A percentile compares a stretch with the other conserved stretches of the same genome.
Evolutionary conservation across 1,140 invertebrate genomes (phyloP).

Genomic region (Dreissena rostriformis): DNA sequence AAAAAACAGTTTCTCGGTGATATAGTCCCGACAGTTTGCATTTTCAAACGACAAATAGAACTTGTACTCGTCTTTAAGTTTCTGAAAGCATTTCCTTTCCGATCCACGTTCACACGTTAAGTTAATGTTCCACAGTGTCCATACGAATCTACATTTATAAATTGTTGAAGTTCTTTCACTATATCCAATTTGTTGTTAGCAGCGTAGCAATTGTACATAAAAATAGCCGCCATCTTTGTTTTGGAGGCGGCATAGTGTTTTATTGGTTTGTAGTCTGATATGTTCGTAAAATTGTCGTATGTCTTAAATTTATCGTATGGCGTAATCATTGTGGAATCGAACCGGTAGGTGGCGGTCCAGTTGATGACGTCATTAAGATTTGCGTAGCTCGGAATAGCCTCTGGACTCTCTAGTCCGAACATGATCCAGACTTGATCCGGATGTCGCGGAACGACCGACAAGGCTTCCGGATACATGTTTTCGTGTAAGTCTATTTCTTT

Average conservation of each 20-base stretch:
- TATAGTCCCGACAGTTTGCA: constrained; percentile 77
- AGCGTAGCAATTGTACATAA: constrained; percentile 84
- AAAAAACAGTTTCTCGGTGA: constrained; percentile 78
- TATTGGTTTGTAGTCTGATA: not conserved
- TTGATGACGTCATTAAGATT: constrained; percentile 84
- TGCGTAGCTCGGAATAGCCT: not conserved
- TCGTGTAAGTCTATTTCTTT: constrained; percentile 45
- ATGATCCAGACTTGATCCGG: constrained; percentile 61
- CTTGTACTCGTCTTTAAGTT: constrained; percentile 96
- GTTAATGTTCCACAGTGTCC: constrained; percentile 84
- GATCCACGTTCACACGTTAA: constrained; percentile 83
- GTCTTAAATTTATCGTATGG: constrained; percentile 91
- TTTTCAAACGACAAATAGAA: constrained; percentile 86
- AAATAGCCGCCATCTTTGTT: constrained; percentile 80
- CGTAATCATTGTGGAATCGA: constrained; percentile 96
- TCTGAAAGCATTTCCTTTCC: constrained; percentile 91
- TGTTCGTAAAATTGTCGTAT: constrained; percentile 61
- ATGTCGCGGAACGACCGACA: constrained; percentile 8
- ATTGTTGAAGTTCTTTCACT: constrained; percentile 83
- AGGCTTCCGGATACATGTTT: not conserved
- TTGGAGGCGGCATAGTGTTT: constrained; percentile 76
- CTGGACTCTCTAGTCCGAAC: constrained; percentile 55
- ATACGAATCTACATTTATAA: constrained; percentile 87
- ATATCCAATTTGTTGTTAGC: constrained; percentile 83
- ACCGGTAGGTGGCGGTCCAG: constrained; percentile 94